Conservation (phyloP, 1,140 invertebrate genomes). For the Nasonia giraulti region DNA sequence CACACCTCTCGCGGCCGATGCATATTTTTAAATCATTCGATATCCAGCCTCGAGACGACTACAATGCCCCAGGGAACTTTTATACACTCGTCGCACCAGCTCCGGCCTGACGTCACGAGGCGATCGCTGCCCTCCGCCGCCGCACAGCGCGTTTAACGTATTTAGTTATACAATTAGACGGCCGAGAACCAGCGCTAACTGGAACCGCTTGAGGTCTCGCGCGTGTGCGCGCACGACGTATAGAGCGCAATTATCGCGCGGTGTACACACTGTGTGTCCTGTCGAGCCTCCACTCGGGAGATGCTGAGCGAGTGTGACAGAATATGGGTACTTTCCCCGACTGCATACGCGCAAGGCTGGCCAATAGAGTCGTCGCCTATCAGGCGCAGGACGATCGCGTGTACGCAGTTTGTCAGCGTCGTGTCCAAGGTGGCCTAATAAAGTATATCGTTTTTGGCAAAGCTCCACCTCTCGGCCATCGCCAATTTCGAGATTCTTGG, state of each 20-base stretch:
- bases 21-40: constrained; percentile 2
- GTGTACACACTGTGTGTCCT: no score
- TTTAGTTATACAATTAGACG: not conserved
- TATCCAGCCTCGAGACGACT: not conserved
- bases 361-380: no score
- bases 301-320: no score
- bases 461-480: no score
- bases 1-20: not conserved
- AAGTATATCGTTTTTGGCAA: no score
- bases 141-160: not conserved
- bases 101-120: not conserved
- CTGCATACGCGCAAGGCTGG: no score
- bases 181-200: not conserved
- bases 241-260: no score
- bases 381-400: not conserved
- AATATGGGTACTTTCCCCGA: no score
- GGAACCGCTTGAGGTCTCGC: not conserved
- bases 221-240: no score
- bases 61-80: not conserved
- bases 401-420: not conserved
- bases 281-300: no score
- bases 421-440: not conserved
- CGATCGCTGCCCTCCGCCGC: no score
- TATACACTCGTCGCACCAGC: not conserved
- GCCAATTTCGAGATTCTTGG: no score